Percentiles rank a stretch among this genome's conserved stretches.
Evolutionary conservation across 1,140 invertebrate genomes (phyloP).

Genomic region (Pachyrhynchus sulphureomaculatus): DNA sequence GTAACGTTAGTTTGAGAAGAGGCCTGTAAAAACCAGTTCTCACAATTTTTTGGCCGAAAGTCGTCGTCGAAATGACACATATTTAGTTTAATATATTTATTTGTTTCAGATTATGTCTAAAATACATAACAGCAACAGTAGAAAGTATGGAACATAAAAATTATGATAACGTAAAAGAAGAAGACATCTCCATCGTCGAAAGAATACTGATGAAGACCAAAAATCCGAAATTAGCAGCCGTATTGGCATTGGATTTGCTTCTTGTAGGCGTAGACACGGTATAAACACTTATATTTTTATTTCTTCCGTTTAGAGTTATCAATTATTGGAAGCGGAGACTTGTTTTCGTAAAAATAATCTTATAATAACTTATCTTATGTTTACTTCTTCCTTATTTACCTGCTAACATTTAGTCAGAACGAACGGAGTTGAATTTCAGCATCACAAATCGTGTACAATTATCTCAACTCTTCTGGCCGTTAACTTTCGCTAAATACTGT

Average conservation of each 20-base stretch:
- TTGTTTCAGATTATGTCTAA: constrained; percentile 45
- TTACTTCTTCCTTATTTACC: too few species aligned
- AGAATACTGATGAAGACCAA: constrained; percentile 61
- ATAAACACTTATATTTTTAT: constrained; percentile 36
- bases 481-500: too few species aligned
- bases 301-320: neutral
- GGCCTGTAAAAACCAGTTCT: too few species aligned
- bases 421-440: too few species aligned
- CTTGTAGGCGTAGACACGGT: constrained; percentile 88
- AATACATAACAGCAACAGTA: constrained; percentile 57
- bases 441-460: too few species aligned
- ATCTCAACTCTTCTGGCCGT: too few species aligned
- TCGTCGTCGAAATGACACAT: constrained; percentile 26
- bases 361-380: too few species aligned
- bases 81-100: too few species aligned
- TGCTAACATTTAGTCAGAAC: too few species aligned
- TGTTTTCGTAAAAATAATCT: too few species aligned
- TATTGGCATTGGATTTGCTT: constrained; percentile 79
- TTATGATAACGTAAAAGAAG: constrained; percentile 48
- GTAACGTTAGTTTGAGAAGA: too few species aligned
- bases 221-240: constrained; percentile 70
- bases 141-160: constrained; percentile 54
- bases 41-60: constrained; percentile 21
- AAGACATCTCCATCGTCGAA: constrained; percentile 64
- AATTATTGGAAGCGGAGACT: too few species aligned